A percentile compares a stretch with the other conserved stretches of the same genome.
Evolutionary conservation across 2,888 invertebrate species (phyloP).

Genomic region (Choreutis nemorana): DNA sequence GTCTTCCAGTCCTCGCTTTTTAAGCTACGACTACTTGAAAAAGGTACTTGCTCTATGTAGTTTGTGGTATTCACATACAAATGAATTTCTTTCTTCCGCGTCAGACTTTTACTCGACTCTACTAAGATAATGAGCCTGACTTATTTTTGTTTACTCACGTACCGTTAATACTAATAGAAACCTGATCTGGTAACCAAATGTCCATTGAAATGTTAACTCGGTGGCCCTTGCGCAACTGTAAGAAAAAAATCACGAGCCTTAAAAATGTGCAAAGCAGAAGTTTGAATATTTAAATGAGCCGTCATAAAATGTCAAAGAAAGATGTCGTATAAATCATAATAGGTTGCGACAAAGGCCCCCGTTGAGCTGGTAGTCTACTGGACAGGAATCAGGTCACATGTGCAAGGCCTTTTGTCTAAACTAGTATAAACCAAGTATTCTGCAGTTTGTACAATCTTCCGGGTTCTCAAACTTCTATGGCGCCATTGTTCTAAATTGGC

Average conservation of each 20-base stretch:
- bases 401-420: conserved; percentile 38
- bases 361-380: conserved; percentile 33
- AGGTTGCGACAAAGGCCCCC: conserved; percentile 41
- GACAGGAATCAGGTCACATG: conserved; percentile 60
- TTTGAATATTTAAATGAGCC: conserved; percentile 56
- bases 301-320: conserved; percentile 58
- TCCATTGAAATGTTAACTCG: conserved; percentile 55
- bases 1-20: no score
- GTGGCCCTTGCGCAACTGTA: conserved; percentile 27
- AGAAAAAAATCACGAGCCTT: conserved; percentile 43
- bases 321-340: conserved; percentile 62
- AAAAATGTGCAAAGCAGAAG: conserved; percentile 60
- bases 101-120: conserved; percentile 6
- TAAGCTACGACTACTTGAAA: no score
- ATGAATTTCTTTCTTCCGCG: conserved; percentile 16
- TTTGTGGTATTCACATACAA: conserved; percentile 32
- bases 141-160: conserved; percentile 44
- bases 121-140: conserved; percentile 32
- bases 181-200: conserved; percentile 65
- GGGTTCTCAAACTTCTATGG: conserved; percentile 39
- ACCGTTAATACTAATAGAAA: conserved; percentile 40
- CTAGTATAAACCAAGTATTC: no score
- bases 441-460: conserved; percentile 54
- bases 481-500: conserved; percentile 32
- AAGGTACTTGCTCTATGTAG: no score